Evolutionary conservation across 2,888 invertebrate genomes (phyloP), one percentile per base, ranked within the genome.

Genomic region (Hypomecis atomaria): DNA sequence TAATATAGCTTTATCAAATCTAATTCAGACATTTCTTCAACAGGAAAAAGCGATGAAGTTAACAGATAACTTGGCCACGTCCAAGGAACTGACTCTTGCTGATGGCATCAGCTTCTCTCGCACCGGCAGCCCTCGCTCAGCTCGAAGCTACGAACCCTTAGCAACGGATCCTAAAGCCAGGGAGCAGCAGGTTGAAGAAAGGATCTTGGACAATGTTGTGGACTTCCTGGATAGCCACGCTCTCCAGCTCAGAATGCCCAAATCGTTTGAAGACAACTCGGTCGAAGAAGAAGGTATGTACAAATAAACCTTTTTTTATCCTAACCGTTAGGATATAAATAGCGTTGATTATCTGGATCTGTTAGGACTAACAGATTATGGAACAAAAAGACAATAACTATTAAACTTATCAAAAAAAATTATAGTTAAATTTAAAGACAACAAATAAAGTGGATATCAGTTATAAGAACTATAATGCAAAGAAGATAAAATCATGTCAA

Each of bases 41-140:
- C 88, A 92, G 92, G 92, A 92, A 82, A 92, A 92, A 71, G 91
- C 92, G 34, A 85, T 92, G 90, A 90, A 85, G 70, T 88, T 88
- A 65, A 89, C 92, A 6, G 92, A 92, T 69, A 92, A 92, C 71
- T 71, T 92, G 44, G 92, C 91, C 0, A 73, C 83, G n/a, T 85
- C 92, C 0, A 91, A 92, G 67, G 92, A 89, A 63, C 71, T 92
- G 36, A 87, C 79, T 37, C 69, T 92, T 0, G 78, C 85, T 5
- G 92, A 92, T 75, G 92, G 92, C 4, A 78, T 92, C n/a, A 82
- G 83, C 44, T 87, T 92, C 67, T 79, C 90, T 23, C 87, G 86
- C 45, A 89, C 89, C 1, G 92, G 91, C 0, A 89, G 87, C 44
- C 87, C 89, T 0, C 73, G 92, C 38, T 91, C 91, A 64, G 88